A percentile compares a stretch with the other conserved stretches of the same genome.
These are phyloP conservation scores for Zosterops japonicus DNA, from an alignment of 2,113 vertebrate genomes.

Conservation along the genomic window DNA sequence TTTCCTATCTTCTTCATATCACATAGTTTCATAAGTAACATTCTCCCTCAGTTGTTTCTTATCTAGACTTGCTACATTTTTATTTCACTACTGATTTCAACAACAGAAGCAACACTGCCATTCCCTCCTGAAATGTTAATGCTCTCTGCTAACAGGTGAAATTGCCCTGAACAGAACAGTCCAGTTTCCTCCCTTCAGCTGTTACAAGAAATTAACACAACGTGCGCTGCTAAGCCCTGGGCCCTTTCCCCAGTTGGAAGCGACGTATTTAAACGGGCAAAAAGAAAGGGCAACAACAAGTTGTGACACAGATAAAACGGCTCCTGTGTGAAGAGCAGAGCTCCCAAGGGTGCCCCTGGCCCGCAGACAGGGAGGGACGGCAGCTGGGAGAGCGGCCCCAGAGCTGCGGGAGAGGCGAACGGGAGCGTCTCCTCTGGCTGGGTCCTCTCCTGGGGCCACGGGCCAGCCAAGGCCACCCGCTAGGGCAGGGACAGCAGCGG, in stretches of 20 bases:
- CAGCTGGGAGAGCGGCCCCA: rapidly evolving
- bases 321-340: background rate
- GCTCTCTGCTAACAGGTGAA: background rate
- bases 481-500: rapidly evolving
- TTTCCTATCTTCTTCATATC: background rate
- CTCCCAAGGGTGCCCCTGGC: background rate
- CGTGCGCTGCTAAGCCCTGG: background rate
- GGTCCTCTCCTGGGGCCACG: rapidly evolving
- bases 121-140: background rate
- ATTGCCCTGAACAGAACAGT: background rate
- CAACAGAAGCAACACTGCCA: background rate
- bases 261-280: background rate
- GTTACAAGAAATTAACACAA: background rate
- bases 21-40: background rate
- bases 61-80: background rate
- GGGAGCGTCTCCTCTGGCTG: rapidly evolving
- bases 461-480: too few species aligned
- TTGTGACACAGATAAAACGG: background rate
- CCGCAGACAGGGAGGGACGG: rapidly evolving
- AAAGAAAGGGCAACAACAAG: background rate
- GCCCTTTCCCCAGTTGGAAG: background rate
- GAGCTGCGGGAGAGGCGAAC: rapidly evolving
- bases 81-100: background rate
- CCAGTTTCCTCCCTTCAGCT: background rate
- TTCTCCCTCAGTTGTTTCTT: background rate